These are phyloP conservation scores for Holacanthella duospinosa DNA, from an alignment of 2,888 invertebrate genomes.

Conservation along the genomic window DNA sequence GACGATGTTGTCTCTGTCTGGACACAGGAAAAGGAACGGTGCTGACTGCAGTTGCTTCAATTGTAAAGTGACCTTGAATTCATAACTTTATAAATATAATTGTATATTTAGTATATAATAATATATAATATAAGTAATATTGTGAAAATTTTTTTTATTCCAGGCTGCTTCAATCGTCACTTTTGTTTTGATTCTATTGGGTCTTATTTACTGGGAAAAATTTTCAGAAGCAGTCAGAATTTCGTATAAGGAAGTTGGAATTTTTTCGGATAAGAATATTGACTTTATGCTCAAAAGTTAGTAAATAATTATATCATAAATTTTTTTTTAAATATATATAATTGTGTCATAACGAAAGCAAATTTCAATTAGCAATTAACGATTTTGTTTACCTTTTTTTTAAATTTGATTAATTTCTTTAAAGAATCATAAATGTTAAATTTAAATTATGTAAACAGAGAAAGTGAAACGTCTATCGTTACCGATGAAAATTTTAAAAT, in stretches of 20 bases:
- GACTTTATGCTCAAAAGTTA: slow-evolving; percentile 27
- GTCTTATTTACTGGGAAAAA: slow-evolving; percentile 33
- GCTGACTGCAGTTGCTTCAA: slow-evolving; percentile 27
- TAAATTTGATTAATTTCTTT: too few relatives aligned
- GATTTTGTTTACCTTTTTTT: too few relatives aligned
- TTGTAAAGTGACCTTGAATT: slow-evolving; percentile 20
- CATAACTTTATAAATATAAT: background rate
- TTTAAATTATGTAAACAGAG: too few relatives aligned
- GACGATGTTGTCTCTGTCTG: slow-evolving; percentile 33
- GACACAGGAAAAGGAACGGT: slow-evolving; percentile 33
- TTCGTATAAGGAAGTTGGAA: slow-evolving; percentile 25
- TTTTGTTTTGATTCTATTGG: slow-evolving; percentile 29
- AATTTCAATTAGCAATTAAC: background rate
- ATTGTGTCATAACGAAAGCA: background rate
- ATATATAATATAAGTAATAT: background rate
- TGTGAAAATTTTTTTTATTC: background rate
- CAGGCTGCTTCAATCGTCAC: slow-evolving; percentile 30
- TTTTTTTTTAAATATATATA: background rate
- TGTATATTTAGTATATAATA: slow-evolving; percentile 1
- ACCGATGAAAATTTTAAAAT: too few relatives aligned
- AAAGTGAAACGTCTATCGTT: too few relatives aligned
- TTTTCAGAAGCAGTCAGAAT: slow-evolving; percentile 23
- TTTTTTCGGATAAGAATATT: slow-evolving; percentile 23
- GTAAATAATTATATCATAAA: slow-evolving; percentile 1
- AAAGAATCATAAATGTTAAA: too few relatives aligned